Evolutionary conservation across 2,888 invertebrate species (phyloP).

Genomic region (Sphaerophoria taeniata): DNA sequence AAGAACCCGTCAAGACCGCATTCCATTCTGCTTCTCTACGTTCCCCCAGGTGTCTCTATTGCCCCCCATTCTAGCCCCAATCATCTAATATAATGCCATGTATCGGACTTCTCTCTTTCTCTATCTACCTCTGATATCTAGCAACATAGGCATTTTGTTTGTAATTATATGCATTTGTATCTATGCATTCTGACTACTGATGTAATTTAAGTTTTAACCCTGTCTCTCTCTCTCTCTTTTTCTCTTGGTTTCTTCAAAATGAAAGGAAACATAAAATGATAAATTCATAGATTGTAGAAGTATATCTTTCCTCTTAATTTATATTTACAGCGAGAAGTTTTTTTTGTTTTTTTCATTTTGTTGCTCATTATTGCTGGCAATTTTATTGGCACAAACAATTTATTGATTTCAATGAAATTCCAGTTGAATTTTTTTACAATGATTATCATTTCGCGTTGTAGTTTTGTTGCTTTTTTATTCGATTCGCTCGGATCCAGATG

Average conservation of each 20-base stretch:
- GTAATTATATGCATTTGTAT: slow-evolving; percentile 74
- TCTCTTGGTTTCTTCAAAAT: slow-evolving; percentile 28
- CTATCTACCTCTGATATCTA: slow-evolving; percentile 46
- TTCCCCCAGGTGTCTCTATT: slow-evolving; percentile 49
- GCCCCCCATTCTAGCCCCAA: slow-evolving; percentile 10
- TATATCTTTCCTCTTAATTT: slow-evolving; percentile 37
- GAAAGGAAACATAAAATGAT: slow-evolving; percentile 70
- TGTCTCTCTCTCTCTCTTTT: slow-evolving; percentile 6
- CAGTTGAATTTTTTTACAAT: slow-evolving; percentile 40
- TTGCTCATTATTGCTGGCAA: slow-evolving; percentile 34
- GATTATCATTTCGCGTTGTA: background rate
- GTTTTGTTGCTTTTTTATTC: slow-evolving; percentile 45
- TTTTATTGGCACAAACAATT: slow-evolving; percentile 56
- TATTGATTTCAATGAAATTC: slow-evolving; percentile 60
- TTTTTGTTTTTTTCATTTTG: slow-evolving; percentile 18
- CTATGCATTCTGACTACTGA: slow-evolving; percentile 74
- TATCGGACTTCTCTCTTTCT: slow-evolving; percentile 35
- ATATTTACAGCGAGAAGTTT: background rate
- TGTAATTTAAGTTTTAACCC: slow-evolving; percentile 62
- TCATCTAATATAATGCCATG: slow-evolving; percentile 14
- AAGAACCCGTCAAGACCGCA: slow-evolving; percentile 74
- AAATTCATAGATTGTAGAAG: slow-evolving; percentile 12
- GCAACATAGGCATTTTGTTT: slow-evolving; percentile 72
- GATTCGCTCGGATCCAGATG: slow-evolving; percentile 62
- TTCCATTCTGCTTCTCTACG: slow-evolving; percentile 67